These are phyloP conservation scores for Drosophila testacea DNA, from an alignment of 2,888 invertebrate genomes.

Conservation along the genomic window DNA sequence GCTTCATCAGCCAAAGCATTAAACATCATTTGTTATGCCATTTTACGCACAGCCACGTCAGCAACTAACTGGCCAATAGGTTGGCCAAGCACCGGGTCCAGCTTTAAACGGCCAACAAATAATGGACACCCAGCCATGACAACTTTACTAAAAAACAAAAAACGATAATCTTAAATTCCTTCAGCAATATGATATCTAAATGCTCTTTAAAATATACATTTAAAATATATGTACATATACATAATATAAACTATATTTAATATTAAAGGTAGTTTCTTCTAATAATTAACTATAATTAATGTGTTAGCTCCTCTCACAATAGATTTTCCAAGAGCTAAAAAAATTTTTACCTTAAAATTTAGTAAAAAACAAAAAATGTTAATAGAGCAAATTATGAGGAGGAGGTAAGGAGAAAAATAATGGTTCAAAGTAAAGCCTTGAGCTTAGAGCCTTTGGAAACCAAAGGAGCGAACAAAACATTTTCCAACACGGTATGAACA, in stretches of 20 bases:
- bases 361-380: too few species aligned
- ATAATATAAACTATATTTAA: neutral
- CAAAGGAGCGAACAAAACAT: too few species aligned
- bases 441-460: too few species aligned
- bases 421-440: too few species aligned
- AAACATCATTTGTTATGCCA: slow-evolving; percentile 70
- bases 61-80: slow-evolving; percentile 52
- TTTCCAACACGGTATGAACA: too few species aligned
- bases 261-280: neutral
- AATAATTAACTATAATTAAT: too few species aligned
- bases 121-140: slow-evolving; percentile 48
- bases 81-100: slow-evolving; percentile 7
- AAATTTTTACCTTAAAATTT: too few species aligned
- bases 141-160: slow-evolving; percentile 35
- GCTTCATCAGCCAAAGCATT: slow-evolving; percentile 75
- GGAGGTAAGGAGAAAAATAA: too few species aligned
- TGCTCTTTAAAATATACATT: slow-evolving; percentile 11
- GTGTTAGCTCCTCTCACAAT: too few species aligned
- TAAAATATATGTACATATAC: too few species aligned
- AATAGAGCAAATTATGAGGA: too few species aligned
- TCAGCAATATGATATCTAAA: neutral
- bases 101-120: slow-evolving; percentile 62
- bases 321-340: too few species aligned
- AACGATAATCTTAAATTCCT: neutral
- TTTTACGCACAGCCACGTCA: slow-evolving; percentile 57